Conservation (phyloP, 53 echinoderm and acorn worm genomes). For the Astropecten irregularis region DNA sequence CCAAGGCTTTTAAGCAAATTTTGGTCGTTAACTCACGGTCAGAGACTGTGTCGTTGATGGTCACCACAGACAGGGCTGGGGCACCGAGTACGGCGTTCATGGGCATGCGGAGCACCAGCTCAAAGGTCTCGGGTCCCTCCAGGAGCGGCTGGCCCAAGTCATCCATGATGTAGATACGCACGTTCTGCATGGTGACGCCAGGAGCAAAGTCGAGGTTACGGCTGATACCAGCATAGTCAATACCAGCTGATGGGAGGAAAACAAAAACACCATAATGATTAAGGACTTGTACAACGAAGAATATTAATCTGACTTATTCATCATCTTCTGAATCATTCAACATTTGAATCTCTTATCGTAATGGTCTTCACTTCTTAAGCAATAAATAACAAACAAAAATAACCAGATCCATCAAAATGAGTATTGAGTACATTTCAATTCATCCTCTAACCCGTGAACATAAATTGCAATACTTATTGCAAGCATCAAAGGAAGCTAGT, state of each 20-base stretch:
- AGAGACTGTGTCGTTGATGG: slow-evolving; percentile 97
- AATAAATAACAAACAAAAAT: no score
- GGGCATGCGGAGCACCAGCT: slow-evolving; percentile 94
- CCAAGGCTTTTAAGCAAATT: no score
- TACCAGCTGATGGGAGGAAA: slow-evolving; percentile 70
- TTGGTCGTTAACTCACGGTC: slow-evolving; percentile 99
- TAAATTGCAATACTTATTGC: no score
- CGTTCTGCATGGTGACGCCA: slow-evolving; percentile 95
- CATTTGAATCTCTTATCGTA: no score
- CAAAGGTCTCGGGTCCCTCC: slow-evolving; percentile 97
- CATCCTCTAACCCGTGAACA: no score
- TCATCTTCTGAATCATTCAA: no score
- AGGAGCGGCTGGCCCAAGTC: slow-evolving; percentile 95
- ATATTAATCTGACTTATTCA: no score
- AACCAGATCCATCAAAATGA: no score
- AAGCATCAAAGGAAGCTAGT: no score
- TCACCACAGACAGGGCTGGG: slow-evolving; percentile 77
- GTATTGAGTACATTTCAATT: no score
- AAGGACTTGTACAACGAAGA: no score
- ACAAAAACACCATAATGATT: background rate
- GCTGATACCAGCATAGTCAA: slow-evolving; percentile 98
- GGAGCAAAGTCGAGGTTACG: slow-evolving; percentile 99
- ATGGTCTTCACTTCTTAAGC: no score
- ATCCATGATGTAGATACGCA: slow-evolving; percentile 94
- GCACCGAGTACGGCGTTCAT: slow-evolving; percentile 93